Percentiles rank a stretch among this genome's conserved stretches.
phyloP scores from a whole-genome alignment of 2,113 vertebrate species.

The Corythornis cristatus region DNA sequence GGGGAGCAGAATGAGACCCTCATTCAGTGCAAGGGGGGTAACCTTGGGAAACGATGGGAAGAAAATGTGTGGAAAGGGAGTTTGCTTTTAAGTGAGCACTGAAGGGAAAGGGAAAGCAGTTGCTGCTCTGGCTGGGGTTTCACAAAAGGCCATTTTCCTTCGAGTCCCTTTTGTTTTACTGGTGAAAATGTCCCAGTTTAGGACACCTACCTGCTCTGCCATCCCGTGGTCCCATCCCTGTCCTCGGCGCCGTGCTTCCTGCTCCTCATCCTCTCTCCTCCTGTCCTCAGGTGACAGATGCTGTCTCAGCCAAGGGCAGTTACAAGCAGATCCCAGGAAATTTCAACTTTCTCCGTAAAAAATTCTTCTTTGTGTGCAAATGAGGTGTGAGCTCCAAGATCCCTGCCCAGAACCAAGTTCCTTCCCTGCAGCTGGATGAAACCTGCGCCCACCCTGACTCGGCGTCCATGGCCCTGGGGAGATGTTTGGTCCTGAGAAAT shows the following conservation, averaged over 20 bases:
- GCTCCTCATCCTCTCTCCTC: background rate
- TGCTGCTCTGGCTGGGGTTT: background rate
- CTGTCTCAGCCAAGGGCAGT: conserved; percentile 85
- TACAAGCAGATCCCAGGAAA: conserved; percentile 94
- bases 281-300: conserved; percentile 81
- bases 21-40: no score
- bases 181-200: background rate
- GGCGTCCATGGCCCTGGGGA: accelerated
- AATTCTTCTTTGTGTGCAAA: conserved; percentile 78
- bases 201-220: background rate
- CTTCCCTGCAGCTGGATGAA: accelerated
- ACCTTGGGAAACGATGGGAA: no score
- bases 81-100: background rate
- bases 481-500: background rate
- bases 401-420: accelerated
- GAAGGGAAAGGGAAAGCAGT: background rate
- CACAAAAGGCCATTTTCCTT: background rate
- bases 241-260: background rate
- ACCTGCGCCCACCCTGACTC: accelerated
- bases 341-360: conserved; percentile 94
- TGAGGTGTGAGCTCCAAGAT: accelerated
- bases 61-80: background rate
- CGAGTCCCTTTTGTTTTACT: background rate
- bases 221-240: no score
- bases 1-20: background rate